Conservation (phyloP, 2,797 vertebrate species). For the Bradypodion pumilum region DNA sequence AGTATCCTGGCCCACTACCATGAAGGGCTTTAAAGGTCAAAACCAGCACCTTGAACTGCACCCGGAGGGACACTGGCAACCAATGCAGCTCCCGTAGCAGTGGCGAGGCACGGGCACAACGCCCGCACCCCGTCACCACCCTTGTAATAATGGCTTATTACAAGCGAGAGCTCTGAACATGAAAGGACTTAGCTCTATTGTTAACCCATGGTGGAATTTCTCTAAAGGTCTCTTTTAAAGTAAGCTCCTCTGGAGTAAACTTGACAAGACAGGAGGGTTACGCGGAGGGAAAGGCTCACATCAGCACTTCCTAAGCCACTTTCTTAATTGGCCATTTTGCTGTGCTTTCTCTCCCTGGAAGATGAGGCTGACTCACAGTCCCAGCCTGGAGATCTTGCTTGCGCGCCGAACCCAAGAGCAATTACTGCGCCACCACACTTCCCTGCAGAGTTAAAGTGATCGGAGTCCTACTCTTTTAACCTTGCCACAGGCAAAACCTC, state of each 20-base stretch:
- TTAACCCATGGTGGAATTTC: neutral
- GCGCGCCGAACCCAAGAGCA: conserved; percentile 2
- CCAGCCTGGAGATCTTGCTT: neutral
- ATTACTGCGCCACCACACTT: neutral
- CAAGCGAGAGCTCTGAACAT: neutral
- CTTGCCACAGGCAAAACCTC: conserved; percentile 1
- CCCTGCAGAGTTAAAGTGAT: neutral
- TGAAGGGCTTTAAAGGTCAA: no score
- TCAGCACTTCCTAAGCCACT: neutral
- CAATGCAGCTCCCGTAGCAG: no score
- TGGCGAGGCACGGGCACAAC: no score
- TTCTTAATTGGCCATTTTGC: conserved; percentile 16
- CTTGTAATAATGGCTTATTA: no score
- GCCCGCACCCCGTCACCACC: no score
- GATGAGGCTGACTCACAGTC: neutral
- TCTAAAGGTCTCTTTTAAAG: neutral
- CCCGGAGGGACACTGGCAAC: no score
- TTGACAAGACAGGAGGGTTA: neutral
- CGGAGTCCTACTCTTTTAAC: conserved; percentile 2
- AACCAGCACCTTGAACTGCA: no score
- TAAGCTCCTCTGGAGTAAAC: neutral
- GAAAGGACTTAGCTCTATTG: neutral
- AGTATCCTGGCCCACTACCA: no score
- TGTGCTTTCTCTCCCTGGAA: neutral
- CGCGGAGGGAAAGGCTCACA: neutral